A percentile compares a stretch with the other conserved stretches of the same genome.
Conservation (phyloP, 2,797 vertebrate genomes). For the Otus scops region DNA sequence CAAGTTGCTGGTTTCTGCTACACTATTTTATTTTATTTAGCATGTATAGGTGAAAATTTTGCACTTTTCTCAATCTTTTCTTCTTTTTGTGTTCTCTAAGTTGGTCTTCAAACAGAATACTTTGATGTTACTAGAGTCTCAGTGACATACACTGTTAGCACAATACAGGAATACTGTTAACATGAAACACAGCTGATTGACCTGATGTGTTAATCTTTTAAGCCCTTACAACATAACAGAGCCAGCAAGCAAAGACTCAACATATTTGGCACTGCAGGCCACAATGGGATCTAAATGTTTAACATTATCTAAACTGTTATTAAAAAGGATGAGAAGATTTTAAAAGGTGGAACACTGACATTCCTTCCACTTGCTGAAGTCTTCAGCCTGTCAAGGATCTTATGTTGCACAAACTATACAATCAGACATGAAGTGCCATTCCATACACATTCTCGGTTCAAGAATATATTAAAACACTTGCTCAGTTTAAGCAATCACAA, state of each 20-base stretch:
- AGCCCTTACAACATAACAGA: not conserved
- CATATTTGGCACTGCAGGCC: not conserved
- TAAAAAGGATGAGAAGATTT: not conserved
- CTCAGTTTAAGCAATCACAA: not conserved
- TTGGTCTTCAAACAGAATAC: not conserved
- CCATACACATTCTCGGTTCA: not conserved
- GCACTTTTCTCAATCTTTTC: not conserved
- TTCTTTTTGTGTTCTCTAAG: not conserved
- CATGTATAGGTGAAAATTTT: not conserved
- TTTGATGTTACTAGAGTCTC: not conserved
- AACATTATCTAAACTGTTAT: constrained; percentile 1
- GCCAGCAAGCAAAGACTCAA: not conserved
- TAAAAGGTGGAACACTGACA: not conserved
- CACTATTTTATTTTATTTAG: not conserved
- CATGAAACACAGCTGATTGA: not conserved
- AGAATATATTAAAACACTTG: not conserved
- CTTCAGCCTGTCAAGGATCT: not conserved
- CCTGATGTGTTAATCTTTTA: not conserved
- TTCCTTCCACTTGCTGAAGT: not conserved
- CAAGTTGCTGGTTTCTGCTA: not conserved
- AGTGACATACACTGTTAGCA: not conserved
- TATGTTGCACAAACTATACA: not conserved
- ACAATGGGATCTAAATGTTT: constrained; percentile 2
- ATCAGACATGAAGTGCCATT: not conserved
- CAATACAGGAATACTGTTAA: not conserved